phyloP scores from a whole-genome alignment of 2,113 vertebrate species.

The Canis aureus region DNA sequence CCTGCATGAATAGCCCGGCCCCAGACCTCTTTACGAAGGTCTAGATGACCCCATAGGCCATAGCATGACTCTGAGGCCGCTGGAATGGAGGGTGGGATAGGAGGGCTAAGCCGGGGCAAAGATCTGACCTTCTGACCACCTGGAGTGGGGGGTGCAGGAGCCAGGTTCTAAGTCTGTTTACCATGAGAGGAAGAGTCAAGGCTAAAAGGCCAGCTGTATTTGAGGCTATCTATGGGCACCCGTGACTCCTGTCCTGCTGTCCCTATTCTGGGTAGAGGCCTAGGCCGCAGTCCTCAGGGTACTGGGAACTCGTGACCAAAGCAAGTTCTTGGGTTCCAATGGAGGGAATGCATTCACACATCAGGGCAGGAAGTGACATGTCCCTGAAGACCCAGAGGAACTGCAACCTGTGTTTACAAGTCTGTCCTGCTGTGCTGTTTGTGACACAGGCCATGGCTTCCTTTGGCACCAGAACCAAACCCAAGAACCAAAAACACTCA shows the following conservation, averaged over 20 bases:
- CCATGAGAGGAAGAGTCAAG: not conserved
- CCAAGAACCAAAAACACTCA: not conserved
- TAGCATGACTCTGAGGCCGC: accelerated
- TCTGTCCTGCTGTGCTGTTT: not conserved
- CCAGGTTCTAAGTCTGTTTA: not conserved
- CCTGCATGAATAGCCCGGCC: not conserved
- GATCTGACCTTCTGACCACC: not conserved
- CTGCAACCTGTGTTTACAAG: accelerated
- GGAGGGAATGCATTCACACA: not conserved
- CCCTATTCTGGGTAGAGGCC: too few species aligned
- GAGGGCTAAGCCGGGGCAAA: not conserved
- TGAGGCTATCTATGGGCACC: not conserved
- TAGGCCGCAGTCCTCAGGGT: not conserved
- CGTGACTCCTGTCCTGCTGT: too few species aligned
- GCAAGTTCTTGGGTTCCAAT: not conserved
- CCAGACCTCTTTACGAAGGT: not conserved
- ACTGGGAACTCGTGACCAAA: accelerated
- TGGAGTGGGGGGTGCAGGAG: accelerated
- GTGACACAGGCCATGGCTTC: not conserved
- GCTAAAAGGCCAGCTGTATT: not conserved
- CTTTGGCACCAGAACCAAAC: not conserved
- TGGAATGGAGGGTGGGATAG: accelerated
- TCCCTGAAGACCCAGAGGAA: not conserved
- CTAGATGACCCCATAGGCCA: not conserved
- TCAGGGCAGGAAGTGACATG: accelerated